phyloP scores from a whole-genome alignment of 2,113 vertebrate genomes.

The Bolborhynchus lineola region DNA sequence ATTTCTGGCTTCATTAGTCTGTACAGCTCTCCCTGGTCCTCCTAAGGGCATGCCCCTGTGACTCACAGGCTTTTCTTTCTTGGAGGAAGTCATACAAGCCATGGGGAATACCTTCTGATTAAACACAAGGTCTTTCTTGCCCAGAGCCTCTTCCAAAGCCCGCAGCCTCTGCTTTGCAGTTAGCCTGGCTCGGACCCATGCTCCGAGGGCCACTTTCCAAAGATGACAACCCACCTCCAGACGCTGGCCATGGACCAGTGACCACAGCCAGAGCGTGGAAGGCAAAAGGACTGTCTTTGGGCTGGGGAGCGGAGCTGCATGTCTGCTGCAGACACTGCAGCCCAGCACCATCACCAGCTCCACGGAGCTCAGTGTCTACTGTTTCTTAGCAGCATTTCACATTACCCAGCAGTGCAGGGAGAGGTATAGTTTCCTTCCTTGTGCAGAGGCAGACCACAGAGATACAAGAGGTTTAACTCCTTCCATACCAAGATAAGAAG shows the following conservation, averaged over 20 bases:
- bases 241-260: neutral
- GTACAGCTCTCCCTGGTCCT: neutral
- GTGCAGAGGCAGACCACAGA: slow-evolving; percentile 11
- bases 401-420: neutral
- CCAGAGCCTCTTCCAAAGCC: neutral
- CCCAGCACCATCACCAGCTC: neutral
- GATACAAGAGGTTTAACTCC: neutral
- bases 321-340: neutral
- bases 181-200: neutral
- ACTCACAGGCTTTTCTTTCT: neutral
- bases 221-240: slow-evolving; percentile 4
- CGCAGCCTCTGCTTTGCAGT: neutral
- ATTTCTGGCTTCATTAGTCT: neutral
- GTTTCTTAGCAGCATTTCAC: neutral
- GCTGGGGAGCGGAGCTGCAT: neutral
- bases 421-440: neutral
- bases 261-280: slow-evolving; percentile 16
- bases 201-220: neutral
- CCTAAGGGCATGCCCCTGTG: neutral
- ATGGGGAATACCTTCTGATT: neutral
- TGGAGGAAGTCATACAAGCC: neutral
- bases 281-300: slow-evolving; percentile 39
- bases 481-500: neutral
- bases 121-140: neutral
- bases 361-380: neutral